Conservation (phyloP, 2,797 vertebrate genomes). For the Falco cherrug region DNA sequence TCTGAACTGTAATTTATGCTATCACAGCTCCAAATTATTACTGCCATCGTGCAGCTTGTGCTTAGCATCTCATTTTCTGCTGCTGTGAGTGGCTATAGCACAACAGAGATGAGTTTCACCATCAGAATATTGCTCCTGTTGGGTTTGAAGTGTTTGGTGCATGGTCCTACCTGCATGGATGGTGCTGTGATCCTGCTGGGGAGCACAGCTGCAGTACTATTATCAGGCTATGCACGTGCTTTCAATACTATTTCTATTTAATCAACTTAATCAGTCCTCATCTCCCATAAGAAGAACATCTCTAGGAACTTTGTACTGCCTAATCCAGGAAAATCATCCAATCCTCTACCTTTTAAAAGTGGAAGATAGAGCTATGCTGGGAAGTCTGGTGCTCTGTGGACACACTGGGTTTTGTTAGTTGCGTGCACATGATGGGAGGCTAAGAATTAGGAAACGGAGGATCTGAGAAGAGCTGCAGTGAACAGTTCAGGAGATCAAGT, state of each 20-base stretch:
- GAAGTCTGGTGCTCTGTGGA: not conserved
- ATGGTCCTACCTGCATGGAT: not conserved
- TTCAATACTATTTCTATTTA: not conserved
- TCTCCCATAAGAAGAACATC: not conserved
- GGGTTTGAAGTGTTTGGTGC: not conserved
- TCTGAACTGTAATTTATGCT: constrained; percentile 50
- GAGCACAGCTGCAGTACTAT: not conserved
- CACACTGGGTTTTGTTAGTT: not conserved
- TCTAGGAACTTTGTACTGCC: not conserved
- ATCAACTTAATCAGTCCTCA: not conserved
- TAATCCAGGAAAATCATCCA: not conserved
- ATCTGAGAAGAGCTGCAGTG: not conserved
- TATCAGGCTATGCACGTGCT: not conserved
- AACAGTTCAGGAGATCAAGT: not conserved
- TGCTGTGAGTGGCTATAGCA: not conserved
- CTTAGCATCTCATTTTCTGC: constrained; percentile 53
- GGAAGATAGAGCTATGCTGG: not conserved
- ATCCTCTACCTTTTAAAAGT: not conserved
- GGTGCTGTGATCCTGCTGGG: not conserved
- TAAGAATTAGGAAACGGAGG: not conserved
- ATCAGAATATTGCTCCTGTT: not conserved
- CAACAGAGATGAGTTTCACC: not conserved
- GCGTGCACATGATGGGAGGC: not conserved
- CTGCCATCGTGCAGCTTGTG: not conserved
- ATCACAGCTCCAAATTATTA: constrained; percentile 22